Evolutionary conservation across 2,113 vertebrate genomes (phyloP).

Genomic region (Pyxicephalus adspersus): DNA sequence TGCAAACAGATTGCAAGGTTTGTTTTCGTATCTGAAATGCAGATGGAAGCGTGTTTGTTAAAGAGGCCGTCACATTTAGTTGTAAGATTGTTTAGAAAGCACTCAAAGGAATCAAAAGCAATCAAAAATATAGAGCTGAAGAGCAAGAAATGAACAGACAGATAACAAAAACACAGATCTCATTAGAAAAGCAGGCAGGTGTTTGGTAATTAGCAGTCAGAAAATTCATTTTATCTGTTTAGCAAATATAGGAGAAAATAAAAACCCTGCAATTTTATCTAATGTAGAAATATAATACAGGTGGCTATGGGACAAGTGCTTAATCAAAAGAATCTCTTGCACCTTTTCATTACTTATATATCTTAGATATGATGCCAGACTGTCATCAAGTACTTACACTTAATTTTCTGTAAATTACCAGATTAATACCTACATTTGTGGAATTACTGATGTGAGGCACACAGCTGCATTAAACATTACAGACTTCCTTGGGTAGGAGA

Average conservation of each 20-base stretch:
- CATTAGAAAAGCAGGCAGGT: slow-evolving; percentile 51
- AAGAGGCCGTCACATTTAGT: slow-evolving; percentile 47
- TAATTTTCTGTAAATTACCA: no score
- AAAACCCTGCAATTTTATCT: slow-evolving; percentile 15
- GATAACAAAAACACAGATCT: slow-evolving; percentile 43
- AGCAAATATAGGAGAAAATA: neutral
- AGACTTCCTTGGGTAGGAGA: no score
- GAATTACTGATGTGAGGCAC: no score
- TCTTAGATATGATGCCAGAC: no score
- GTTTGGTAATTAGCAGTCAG: slow-evolving; percentile 46
- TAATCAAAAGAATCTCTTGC: neutral
- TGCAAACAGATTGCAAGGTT: slow-evolving; percentile 52
- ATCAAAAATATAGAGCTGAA: slow-evolving; percentile 55
- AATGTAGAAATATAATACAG: neutral
- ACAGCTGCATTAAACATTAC: no score
- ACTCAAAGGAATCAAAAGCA: slow-evolving; percentile 57
- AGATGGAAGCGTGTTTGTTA: slow-evolving; percentile 52
- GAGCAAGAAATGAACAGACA: slow-evolving; percentile 52
- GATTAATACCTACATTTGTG: no score
- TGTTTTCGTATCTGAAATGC: slow-evolving; percentile 53
- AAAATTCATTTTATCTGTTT: slow-evolving; percentile 46
- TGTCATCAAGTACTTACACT: no score
- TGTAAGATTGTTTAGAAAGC: slow-evolving; percentile 54
- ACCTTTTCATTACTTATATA: no score
- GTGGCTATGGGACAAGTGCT: neutral